Evolutionary conservation across 37 sponge, comb jelly and placozoan genomes (phyloP).

Genomic region (Chondrosia reniformis): DNA sequence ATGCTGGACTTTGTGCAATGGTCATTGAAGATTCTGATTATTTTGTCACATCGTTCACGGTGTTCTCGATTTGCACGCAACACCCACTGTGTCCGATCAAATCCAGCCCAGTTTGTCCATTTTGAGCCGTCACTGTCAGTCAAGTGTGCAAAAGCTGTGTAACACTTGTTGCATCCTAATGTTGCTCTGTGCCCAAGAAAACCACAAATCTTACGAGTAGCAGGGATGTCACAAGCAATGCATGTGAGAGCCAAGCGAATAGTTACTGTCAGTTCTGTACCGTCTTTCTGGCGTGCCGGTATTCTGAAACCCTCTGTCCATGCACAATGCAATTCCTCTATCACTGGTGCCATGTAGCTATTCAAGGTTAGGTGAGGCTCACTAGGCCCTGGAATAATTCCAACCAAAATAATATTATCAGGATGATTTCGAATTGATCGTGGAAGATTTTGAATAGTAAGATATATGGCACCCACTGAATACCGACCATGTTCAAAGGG

Average conservation of each 20-base stretch:
- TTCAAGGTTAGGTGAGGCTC: slow-evolving; percentile 48
- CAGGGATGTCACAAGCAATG: slow-evolving; percentile 58
- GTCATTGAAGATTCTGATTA: slow-evolving; percentile 10
- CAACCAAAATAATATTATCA: slow-evolving; percentile 50
- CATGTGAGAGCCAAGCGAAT: slow-evolving; percentile 30
- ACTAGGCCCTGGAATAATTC: slow-evolving; percentile 45
- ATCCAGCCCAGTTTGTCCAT: slow-evolving; percentile 28
- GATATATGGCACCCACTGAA: slow-evolving; percentile 57
- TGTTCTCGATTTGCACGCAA: slow-evolving; percentile 21
- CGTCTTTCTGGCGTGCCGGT: neutral
- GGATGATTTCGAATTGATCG: slow-evolving; percentile 26
- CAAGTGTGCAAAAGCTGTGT: slow-evolving; percentile 4
- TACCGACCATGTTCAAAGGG: slow-evolving; percentile 32
- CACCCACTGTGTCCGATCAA: slow-evolving; percentile 30
- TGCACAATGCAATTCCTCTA: slow-evolving; percentile 23
- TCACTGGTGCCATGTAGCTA: slow-evolving; percentile 47
- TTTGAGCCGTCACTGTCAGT: neutral
- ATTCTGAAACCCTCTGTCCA: slow-evolving; percentile 13
- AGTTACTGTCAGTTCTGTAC: slow-evolving; percentile 1
- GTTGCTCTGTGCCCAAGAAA: slow-evolving; percentile 47
- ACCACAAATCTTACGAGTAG: slow-evolving; percentile 58
- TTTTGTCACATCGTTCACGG: neutral
- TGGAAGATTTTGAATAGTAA: slow-evolving; percentile 57
- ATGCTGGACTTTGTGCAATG: slow-evolving; percentile 1
- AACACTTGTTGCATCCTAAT: slow-evolving; percentile 50